Conservation (phyloP, 2,797 vertebrate species). For the Sylvia borin region DNA sequence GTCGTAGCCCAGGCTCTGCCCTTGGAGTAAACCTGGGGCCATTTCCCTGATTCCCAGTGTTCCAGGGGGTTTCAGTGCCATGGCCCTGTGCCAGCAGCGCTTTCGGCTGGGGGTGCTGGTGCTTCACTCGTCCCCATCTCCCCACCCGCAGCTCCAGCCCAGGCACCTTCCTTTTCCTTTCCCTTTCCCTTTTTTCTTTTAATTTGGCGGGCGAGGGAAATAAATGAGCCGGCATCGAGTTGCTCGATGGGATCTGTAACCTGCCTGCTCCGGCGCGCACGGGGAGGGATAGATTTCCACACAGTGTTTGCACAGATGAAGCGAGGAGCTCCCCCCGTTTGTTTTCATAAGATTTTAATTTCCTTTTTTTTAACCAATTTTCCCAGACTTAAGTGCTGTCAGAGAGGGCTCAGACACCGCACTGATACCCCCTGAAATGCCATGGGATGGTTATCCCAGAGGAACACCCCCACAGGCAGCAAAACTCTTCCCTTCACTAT, state of each 20-base stretch:
- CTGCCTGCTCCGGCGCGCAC: accelerated
- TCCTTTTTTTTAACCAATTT: background rate
- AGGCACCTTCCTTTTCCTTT: background rate
- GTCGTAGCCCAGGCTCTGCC: background rate
- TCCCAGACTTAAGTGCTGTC: background rate
- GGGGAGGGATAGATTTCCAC: constrained; percentile 25
- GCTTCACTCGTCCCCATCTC: background rate
- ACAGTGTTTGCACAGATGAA: constrained; percentile 46
- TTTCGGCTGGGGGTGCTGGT: background rate
- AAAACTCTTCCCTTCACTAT: constrained; percentile 1
- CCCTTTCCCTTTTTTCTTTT: background rate
- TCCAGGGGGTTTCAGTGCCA: background rate
- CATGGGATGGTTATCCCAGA: background rate
- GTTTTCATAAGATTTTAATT: constrained; percentile 40
- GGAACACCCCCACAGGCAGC: background rate
- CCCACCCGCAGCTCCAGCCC: accelerated
- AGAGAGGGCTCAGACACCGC: background rate
- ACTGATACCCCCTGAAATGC: background rate
- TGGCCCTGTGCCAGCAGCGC: accelerated
- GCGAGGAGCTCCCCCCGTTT: background rate
- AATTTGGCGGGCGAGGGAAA: background rate
- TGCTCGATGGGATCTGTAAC: background rate
- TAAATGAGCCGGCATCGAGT: background rate
- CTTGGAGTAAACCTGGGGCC: background rate
- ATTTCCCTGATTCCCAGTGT: background rate